These are phyloP conservation scores for Sylvilagus floridanus DNA, from an alignment of 2,797 vertebrate species.

Conservation along the genomic window DNA sequence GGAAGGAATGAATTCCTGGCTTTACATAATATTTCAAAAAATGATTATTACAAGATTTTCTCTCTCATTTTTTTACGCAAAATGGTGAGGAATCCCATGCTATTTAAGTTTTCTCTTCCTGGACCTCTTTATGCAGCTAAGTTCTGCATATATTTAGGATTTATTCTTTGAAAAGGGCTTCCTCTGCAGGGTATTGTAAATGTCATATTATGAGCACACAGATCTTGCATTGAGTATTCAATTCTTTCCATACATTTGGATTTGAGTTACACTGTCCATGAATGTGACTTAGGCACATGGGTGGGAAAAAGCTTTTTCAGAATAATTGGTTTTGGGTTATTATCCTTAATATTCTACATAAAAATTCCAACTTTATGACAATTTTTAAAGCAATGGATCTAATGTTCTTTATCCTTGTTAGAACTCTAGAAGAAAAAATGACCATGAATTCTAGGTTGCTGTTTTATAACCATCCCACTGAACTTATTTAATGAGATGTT, in stretches of 20 bases:
- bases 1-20: neutral
- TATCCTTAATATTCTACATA: neutral
- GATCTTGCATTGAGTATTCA: neutral
- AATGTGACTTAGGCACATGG: neutral
- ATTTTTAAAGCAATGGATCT: neutral
- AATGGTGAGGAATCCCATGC: neutral
- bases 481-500: slow-evolving; percentile 24
- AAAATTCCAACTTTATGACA: slow-evolving; percentile 21
- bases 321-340: slow-evolving; percentile 58
- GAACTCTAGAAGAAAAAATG: slow-evolving; percentile 49
- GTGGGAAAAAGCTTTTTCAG: neutral
- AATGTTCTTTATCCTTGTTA: neutral
- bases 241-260: neutral
- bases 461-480: slow-evolving; percentile 3
- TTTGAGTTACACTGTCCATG: neutral
- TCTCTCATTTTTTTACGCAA: neutral
- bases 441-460: neutral
- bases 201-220: neutral
- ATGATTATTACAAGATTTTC: neutral
- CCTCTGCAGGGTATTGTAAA: neutral
- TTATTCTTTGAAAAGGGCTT: neutral
- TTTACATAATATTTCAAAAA: neutral
- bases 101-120: neutral
- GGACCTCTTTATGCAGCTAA: slow-evolving; percentile 7
- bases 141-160: neutral